Evolutionary conservation across 2,113 vertebrate species (phyloP).

Genomic region (Cynopterus brachyotis): DNA sequence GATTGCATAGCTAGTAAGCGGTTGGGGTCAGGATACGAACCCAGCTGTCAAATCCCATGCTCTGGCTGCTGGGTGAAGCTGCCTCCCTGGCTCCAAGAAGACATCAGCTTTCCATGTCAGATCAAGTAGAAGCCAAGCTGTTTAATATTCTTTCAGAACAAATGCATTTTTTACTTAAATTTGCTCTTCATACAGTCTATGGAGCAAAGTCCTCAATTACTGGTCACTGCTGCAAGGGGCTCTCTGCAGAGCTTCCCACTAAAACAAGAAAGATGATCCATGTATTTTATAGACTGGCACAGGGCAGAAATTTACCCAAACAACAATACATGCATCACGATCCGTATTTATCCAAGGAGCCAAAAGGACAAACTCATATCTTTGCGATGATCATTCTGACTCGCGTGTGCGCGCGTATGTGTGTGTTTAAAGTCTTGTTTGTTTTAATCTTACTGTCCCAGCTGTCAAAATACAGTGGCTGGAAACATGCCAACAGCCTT

Average conservation of each 20-base stretch:
- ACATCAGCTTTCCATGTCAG: not conserved
- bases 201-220: not conserved
- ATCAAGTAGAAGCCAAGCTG: not conserved
- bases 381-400: not conserved
- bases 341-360: not conserved
- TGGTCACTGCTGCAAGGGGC: not conserved
- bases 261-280: rapidly evolving
- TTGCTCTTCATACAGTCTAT: not conserved
- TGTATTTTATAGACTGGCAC: not conserved
- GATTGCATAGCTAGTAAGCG: not conserved
- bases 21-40: not conserved
- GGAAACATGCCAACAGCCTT: not conserved
- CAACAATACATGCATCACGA: rapidly evolving
- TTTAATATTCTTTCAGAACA: not conserved
- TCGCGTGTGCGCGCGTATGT: not conserved
- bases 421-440: not conserved
- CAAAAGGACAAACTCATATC: not conserved
- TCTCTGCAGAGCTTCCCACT: not conserved
- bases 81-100: not conserved
- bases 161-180: not conserved
- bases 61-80: not conserved
- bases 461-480: slow-evolving; percentile 44
- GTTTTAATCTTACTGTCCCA: slow-evolving; percentile 22
- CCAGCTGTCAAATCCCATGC: not conserved
- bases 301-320: not conserved